Evolutionary conservation across 2,113 vertebrate genomes (phyloP).

Genomic region (Brachyhypopomus gauderio): DNA sequence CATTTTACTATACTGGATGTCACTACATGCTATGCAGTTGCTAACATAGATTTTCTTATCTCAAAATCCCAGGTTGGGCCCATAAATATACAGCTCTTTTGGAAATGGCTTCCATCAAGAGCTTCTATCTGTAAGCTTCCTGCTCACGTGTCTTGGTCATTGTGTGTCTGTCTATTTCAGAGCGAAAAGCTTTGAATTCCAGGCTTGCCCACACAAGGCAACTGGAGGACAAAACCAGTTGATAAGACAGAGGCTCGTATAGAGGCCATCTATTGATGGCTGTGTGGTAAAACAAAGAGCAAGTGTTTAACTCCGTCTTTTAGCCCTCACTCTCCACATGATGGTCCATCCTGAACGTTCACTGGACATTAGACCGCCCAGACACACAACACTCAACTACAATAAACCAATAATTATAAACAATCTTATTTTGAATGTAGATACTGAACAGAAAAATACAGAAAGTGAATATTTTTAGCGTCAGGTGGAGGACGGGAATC

Average conservation of each 20-base stretch:
- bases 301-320: slow-evolving; percentile 38
- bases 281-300: slow-evolving; percentile 49
- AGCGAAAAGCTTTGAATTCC: slow-evolving; percentile 29
- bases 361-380: slow-evolving; percentile 9
- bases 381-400: not conserved
- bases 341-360: slow-evolving; percentile 17
- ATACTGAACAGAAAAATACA: not conserved
- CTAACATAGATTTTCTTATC: too few relatives aligned
- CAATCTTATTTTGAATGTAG: not conserved
- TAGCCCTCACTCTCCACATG: slow-evolving; percentile 1
- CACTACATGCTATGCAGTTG: too few relatives aligned
- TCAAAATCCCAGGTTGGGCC: too few relatives aligned
- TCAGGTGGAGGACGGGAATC: not conserved
- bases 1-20: too few relatives aligned
- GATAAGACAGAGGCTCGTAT: slow-evolving; percentile 22
- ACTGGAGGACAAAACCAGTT: not conserved
- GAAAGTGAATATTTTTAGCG: not conserved
- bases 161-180: not conserved
- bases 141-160: not conserved
- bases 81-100: too few relatives aligned
- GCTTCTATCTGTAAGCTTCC: too few relatives aligned
- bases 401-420: not conserved
- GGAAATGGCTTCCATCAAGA: too few relatives aligned
- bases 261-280: slow-evolving; percentile 41
- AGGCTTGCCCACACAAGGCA: not conserved